A percentile compares a stretch with the other conserved stretches of the same genome.
Evolutionary conservation across 2,113 vertebrate genomes (phyloP).

Genomic region (Hemicordylus capensis): DNA sequence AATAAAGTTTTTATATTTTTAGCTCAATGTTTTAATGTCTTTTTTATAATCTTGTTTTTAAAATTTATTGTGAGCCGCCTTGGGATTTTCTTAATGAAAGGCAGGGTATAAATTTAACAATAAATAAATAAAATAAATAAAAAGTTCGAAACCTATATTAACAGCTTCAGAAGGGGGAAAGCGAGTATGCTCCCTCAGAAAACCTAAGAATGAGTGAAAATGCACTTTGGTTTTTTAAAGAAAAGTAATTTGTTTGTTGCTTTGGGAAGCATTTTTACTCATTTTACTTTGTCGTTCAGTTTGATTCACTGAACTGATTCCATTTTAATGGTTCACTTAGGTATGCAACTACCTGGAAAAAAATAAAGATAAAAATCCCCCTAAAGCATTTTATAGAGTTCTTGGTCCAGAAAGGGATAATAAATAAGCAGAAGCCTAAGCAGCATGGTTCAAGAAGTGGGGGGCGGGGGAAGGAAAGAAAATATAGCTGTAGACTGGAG

Average conservation of each 20-base stretch:
- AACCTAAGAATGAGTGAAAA: conserved; percentile 8
- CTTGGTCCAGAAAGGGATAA: conserved; percentile 63
- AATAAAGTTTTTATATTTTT: too few species aligned
- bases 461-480: too few species aligned
- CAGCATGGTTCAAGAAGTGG: conserved; percentile 41
- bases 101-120: too few species aligned
- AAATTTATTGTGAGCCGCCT: too few species aligned
- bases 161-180: conserved; percentile 16
- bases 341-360: conserved; percentile 71
- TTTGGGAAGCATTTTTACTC: conserved; percentile 49
- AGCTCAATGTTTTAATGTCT: neutral
- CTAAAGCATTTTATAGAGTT: conserved; percentile 70
- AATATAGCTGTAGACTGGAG: conserved; percentile 51
- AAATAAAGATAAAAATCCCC: conserved; percentile 68
- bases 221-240: conserved; percentile 39
- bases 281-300: conserved; percentile 64
- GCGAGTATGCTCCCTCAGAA: conserved; percentile 11
- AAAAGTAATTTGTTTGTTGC: conserved; percentile 56
- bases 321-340: conserved; percentile 73
- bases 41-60: too few species aligned
- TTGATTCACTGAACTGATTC: conserved; percentile 74
- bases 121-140: too few species aligned
- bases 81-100: too few species aligned
- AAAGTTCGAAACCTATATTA: too few species aligned
- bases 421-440: conserved; percentile 73